phyloP scores from a whole-genome alignment of 2,113 vertebrate species.

The Hippocampus guttulatus region DNA sequence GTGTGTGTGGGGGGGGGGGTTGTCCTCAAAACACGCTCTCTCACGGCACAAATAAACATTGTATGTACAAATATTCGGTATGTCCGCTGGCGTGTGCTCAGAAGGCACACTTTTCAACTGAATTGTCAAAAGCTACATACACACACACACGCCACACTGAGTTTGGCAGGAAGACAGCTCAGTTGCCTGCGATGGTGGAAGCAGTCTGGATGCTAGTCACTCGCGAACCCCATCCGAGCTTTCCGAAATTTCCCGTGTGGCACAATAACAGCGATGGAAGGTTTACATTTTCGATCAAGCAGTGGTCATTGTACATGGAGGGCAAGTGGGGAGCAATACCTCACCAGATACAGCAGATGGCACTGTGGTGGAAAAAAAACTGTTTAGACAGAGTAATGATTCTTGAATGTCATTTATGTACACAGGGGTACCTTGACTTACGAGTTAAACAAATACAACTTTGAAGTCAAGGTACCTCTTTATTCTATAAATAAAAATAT shows the following conservation, averaged over 20 bases:
- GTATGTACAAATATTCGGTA: constrained; percentile 41
- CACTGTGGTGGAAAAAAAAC: neutral
- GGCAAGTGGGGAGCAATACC: neutral
- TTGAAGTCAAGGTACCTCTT: no score
- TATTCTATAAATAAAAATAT: no score
- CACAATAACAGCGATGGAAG: constrained; percentile 44
- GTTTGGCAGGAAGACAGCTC: constrained; percentile 73
- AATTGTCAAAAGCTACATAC: constrained; percentile 28
- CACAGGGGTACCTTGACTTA: neutral
- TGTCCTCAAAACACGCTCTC: constrained; percentile 30
- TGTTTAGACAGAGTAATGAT: neutral
- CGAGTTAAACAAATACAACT: neutral
- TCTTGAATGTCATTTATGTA: neutral
- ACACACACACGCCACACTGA: constrained; percentile 35
- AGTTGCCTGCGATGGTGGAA: constrained; percentile 58
- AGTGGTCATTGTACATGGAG: neutral
- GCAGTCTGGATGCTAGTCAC: constrained; percentile 49
- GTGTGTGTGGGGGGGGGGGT: constrained; percentile 7
- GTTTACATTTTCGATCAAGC: constrained; percentile 30
- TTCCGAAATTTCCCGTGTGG: constrained; percentile 32
- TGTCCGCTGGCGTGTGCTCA: constrained; percentile 44
- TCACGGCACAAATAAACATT: constrained; percentile 42
- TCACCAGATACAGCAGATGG: neutral
- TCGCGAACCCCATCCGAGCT: constrained; percentile 31
- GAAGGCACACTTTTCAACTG: constrained; percentile 45